Conservation (phyloP, 2,797 vertebrate species). For the Micropoecilia bifurca region DNA sequence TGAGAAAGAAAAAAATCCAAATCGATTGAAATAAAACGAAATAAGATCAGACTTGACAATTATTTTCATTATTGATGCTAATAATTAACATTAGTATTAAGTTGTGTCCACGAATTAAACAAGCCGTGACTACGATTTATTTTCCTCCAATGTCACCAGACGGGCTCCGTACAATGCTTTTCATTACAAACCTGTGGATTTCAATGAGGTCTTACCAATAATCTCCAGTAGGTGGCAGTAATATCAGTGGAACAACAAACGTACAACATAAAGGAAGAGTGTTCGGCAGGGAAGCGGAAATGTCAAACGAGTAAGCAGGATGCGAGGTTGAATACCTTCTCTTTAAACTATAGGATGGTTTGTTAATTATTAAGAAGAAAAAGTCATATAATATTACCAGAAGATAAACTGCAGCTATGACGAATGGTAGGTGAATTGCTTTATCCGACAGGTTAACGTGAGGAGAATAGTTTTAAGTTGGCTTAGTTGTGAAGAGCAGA, state of each 20-base stretch:
- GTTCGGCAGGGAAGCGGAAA: slow-evolving; percentile 59
- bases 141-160: too few species aligned
- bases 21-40: too few species aligned
- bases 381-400: slow-evolving; percentile 26
- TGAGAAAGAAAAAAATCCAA: too few species aligned
- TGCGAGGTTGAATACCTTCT: slow-evolving; percentile 2
- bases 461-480: slow-evolving; percentile 10
- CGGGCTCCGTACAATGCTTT: neutral
- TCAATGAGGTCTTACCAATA: neutral
- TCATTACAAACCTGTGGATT: neutral
- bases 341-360: slow-evolving; percentile 55
- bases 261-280: slow-evolving; percentile 30
- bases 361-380: slow-evolving; percentile 43
- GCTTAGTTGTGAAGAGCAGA: slow-evolving; percentile 21
- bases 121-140: too few species aligned
- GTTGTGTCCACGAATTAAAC: too few species aligned
- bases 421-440: slow-evolving; percentile 77
- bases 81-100: too few species aligned
- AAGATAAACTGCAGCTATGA: slow-evolving; percentile 75
- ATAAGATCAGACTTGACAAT: too few species aligned
- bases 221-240: slow-evolving; percentile 49
- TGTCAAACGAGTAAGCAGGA: slow-evolving; percentile 41
- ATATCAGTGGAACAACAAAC: fast-evolving
- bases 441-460: neutral
- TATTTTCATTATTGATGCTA: too few species aligned